These are phyloP conservation scores for Epistrophe eligans DNA, from an alignment of 2,888 invertebrate genomes.

Conservation along the genomic window DNA sequence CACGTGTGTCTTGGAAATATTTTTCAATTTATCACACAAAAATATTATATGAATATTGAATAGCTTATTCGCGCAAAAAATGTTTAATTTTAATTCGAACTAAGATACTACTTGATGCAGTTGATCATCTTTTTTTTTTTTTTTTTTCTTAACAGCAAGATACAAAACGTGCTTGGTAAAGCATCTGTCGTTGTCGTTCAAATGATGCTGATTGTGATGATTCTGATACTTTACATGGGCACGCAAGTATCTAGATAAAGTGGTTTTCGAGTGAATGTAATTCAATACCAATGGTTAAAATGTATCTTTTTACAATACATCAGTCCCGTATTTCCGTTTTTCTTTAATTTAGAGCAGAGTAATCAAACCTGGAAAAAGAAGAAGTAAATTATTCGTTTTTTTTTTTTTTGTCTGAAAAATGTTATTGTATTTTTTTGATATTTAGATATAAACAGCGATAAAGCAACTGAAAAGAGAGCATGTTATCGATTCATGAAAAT, in stretches of 20 bases:
- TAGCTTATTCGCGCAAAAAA: slow-evolving; percentile 24
- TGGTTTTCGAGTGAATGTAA: slow-evolving; percentile 45
- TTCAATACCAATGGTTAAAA: slow-evolving; percentile 42
- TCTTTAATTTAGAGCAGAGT: slow-evolving; percentile 19
- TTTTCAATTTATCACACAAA: neutral
- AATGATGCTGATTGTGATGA: slow-evolving; percentile 15
- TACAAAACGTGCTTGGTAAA: slow-evolving; percentile 28
- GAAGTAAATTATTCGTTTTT: neutral
- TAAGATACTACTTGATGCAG: slow-evolving; percentile 6
- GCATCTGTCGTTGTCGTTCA: neutral
- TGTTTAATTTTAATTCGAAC: slow-evolving; percentile 25
- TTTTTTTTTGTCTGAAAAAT: neutral
- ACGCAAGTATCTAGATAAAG: slow-evolving; percentile 23
- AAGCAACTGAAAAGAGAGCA: too few species aligned
- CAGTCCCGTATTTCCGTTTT: slow-evolving; percentile 38
- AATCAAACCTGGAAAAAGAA: slow-evolving; percentile 59
- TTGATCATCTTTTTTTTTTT: slow-evolving; percentile 17
- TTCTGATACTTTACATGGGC: slow-evolving; percentile 40
- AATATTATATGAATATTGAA: slow-evolving; percentile 24
- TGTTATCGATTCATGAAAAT: too few species aligned
- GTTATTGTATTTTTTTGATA: neutral
- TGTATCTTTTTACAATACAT: slow-evolving; percentile 35
- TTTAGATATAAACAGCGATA: neutral
- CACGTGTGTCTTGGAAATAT: slow-evolving; percentile 23
- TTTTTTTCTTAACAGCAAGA: neutral